These are phyloP conservation scores for Caenorhabditis sp. DNA, from an alignment of 2,888 invertebrate genomes.

Conservation along the genomic window DNA sequence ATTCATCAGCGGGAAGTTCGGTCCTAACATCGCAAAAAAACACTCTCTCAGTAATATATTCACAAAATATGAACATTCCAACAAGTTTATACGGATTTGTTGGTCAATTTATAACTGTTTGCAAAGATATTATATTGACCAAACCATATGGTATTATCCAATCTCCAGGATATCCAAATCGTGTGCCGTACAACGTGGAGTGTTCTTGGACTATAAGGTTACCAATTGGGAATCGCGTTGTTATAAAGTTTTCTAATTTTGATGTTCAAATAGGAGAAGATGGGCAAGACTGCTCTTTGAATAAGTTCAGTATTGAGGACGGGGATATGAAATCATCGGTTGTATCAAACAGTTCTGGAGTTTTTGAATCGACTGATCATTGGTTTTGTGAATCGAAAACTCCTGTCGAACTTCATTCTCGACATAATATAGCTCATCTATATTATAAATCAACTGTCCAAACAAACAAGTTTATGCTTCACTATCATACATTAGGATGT, in stretches of 20 bases:
- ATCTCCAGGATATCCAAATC: not conserved
- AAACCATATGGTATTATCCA: not conserved
- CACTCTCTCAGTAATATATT: not conserved
- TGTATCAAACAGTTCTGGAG: no score
- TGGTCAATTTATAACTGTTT: not conserved
- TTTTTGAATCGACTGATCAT: not conserved
- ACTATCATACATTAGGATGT: not conserved
- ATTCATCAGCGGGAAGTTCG: not conserved
- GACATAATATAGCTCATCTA: not conserved
- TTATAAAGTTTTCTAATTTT: not conserved
- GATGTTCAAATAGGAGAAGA: not conserved
- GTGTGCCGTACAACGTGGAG: not conserved
- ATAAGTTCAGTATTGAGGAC: not conserved
- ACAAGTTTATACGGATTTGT: not conserved
- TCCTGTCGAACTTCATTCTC: not conserved
- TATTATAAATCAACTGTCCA: not conserved
- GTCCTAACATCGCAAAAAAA: no score
- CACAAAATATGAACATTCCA: not conserved
- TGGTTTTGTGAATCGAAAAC: not conserved
- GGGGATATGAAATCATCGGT: not conserved
- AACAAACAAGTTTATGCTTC: not conserved
- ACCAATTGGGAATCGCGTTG: not conserved
- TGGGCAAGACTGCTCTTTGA: not conserved
- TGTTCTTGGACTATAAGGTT: not conserved
- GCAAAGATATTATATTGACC: not conserved